These are phyloP conservation scores for Chlorocebus sabaeus DNA, from an alignment of 2,113 vertebrate genomes.

Conservation along the genomic window DNA sequence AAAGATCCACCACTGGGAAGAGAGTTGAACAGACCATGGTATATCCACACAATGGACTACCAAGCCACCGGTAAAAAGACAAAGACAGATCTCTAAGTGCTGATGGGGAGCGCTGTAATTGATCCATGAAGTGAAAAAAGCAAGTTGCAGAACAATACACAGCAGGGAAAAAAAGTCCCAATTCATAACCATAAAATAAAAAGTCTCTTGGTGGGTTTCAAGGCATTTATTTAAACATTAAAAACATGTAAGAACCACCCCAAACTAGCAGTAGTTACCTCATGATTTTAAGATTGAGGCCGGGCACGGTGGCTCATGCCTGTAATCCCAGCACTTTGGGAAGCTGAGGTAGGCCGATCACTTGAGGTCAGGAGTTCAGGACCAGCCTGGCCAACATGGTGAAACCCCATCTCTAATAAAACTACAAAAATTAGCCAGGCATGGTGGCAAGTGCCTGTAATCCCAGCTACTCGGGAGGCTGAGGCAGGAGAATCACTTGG, in stretches of 20 bases:
- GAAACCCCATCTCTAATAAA: no score
- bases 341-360: not conserved
- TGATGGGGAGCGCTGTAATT: rapidly evolving
- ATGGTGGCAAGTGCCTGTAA: not conserved
- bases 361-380: not conserved
- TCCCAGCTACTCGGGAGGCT: not conserved
- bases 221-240: not conserved
- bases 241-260: not conserved
- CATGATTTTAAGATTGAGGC: not conserved
- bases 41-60: rapidly evolving
- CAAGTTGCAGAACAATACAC: not conserved
- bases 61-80: not conserved
- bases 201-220: rapidly evolving
- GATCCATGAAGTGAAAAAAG: no score
- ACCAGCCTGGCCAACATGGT: no score
- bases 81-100: rapidly evolving
- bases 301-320: not conserved
- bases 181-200: not conserved
- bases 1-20: no score
- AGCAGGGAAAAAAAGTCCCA: no score
- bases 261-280: not conserved
- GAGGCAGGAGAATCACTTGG: not conserved
- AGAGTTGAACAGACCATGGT: rapidly evolving
- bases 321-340: not conserved
- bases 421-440: not conserved